Evolutionary conservation across 2,888 invertebrate genomes (phyloP).

Genomic region (Aelia acuminata): DNA sequence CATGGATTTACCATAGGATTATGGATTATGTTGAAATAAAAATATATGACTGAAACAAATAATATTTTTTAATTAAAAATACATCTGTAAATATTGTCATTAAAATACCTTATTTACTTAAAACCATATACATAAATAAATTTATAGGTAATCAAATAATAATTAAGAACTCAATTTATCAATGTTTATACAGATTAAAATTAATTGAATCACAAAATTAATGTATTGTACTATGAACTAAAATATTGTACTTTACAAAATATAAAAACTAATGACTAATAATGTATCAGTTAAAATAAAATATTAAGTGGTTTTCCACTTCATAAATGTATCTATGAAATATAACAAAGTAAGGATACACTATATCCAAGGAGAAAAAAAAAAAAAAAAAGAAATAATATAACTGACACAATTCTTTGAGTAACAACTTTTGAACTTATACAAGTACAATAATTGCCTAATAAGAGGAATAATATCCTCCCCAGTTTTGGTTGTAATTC

Average conservation of each 20-base stretch:
- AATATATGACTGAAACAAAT: not conserved
- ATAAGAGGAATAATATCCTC: slow-evolving; percentile 72
- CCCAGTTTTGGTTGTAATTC: slow-evolving; percentile 75
- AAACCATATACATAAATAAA: slow-evolving; percentile 6
- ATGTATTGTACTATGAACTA: slow-evolving; percentile 15
- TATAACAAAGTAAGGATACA: slow-evolving; percentile 35
- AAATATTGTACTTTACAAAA: slow-evolving; percentile 29
- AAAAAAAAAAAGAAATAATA: not conserved
- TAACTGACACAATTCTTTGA: slow-evolving; percentile 23
- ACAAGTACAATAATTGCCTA: slow-evolving; percentile 40
- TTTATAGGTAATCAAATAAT: slow-evolving; percentile 30
- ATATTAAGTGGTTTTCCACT: slow-evolving; percentile 2
- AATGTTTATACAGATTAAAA: slow-evolving; percentile 2
- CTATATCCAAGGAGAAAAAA: not conserved
- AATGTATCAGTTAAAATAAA: not conserved
- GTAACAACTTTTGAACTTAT: not conserved
- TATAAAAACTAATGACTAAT: slow-evolving; percentile 30
- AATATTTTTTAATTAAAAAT: not conserved
- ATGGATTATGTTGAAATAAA: not conserved
- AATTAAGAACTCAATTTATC: not conserved
- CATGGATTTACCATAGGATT: not conserved
- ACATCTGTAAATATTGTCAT: not conserved
- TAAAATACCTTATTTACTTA: not conserved
- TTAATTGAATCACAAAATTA: slow-evolving; percentile 16
- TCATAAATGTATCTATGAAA: slow-evolving; percentile 38